Evolutionary conservation across 1,140 invertebrate species (phyloP).

Genomic region (Drosophila hydei): DNA sequence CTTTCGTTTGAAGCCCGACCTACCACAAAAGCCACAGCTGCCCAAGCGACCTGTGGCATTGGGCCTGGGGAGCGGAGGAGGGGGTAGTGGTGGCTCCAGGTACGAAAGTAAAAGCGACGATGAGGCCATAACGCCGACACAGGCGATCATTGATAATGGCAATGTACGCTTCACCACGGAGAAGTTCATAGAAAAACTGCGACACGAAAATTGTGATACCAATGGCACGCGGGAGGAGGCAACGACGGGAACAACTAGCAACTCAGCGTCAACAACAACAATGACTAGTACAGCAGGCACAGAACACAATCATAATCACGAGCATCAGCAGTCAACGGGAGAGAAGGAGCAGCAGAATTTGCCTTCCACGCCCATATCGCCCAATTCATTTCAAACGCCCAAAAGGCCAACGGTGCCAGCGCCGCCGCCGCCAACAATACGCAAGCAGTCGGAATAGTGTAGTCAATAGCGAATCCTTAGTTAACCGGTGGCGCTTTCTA

Average conservation of each 20-base stretch:
- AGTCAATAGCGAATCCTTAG: conserved; percentile 53
- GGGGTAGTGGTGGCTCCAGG: conserved; percentile 4
- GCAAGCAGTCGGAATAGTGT: conserved; percentile 61
- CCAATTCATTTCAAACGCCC: conserved; percentile 78
- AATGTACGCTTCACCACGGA: conserved; percentile 71
- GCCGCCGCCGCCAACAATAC: conserved; percentile 76
- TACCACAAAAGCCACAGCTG: conserved; percentile 75
- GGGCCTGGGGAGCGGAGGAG: conserved; percentile 27
- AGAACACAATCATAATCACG: conserved; percentile 14
- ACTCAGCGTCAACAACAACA: conserved; percentile 1
- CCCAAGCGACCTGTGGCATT: conserved; percentile 74
- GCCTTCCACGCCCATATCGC: conserved; percentile 76
- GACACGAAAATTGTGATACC: conserved; percentile 68
- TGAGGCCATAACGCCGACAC: conserved; percentile 65
- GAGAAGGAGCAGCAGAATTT: conserved; percentile 20
- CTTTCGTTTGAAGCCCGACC: conserved; percentile 76
- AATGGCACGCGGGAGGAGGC: conserved; percentile 60
- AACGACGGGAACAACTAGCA: neutral
- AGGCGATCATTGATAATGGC: conserved; percentile 59
- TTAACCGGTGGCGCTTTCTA: conserved; percentile 32
- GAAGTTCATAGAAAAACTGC: conserved; percentile 71
- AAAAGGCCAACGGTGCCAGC: conserved; percentile 81
- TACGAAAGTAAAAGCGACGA: conserved; percentile 70
- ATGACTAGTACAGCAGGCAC: neutral
- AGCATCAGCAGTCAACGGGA: neutral